phyloP scores from a whole-genome alignment of 2,797 vertebrate species.

The Erithacus rubecula region DNA sequence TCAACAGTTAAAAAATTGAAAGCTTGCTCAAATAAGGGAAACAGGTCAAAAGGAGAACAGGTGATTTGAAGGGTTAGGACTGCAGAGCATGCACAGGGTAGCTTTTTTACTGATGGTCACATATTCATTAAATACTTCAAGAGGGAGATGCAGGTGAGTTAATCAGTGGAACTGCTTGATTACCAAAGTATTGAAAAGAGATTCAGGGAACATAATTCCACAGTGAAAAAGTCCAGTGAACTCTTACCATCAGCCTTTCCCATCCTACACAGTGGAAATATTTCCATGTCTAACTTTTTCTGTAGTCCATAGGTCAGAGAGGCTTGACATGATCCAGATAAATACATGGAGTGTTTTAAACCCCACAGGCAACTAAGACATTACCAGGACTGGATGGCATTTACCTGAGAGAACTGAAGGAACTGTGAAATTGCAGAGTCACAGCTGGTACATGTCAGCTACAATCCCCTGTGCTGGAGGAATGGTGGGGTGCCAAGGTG shows the following conservation, averaged over 20 bases:
- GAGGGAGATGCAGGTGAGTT: neutral
- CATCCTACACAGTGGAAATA: rapidly evolving
- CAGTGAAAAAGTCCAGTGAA: neutral
- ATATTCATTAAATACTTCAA: neutral
- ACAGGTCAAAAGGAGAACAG: neutral
- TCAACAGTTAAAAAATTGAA: constrained; percentile 4
- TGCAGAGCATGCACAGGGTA: rapidly evolving
- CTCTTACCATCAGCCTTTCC: neutral
- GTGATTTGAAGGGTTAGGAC: neutral
- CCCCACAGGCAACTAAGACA: neutral
- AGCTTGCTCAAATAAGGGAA: neutral
- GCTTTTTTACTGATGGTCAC: neutral
- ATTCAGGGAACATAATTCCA: neutral
- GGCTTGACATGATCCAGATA: neutral
- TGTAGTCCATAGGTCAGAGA: neutral
- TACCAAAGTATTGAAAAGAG: neutral
- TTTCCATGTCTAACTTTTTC: neutral
- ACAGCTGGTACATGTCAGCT: rapidly evolving
- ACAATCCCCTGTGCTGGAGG: neutral
- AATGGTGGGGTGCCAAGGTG: neutral
- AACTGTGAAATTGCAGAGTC: neutral
- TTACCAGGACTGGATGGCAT: neutral
- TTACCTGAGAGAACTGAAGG: neutral
- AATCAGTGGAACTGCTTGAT: neutral
- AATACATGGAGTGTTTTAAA: neutral